Percentiles rank a stretch among this genome's conserved stretches.
phyloP scores from a whole-genome alignment of 1,140 invertebrate species.

The Sinonovacula constricta region DNA sequence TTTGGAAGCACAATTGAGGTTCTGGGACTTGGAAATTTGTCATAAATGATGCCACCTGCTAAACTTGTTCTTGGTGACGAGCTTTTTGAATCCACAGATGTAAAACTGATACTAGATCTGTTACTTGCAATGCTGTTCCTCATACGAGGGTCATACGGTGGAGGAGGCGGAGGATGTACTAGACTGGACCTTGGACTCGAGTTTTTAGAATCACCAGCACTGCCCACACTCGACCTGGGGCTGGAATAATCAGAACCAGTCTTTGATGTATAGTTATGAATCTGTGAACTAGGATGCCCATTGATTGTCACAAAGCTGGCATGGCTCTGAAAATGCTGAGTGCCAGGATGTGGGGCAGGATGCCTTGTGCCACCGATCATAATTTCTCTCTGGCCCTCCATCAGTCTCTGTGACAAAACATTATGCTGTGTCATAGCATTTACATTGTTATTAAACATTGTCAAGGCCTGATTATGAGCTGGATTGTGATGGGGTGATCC shows the following conservation, averaged over 20 bases:
- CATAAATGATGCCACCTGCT: conserved; percentile 71
- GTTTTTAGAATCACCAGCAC: conserved; percentile 82
- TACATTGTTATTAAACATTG: conserved; percentile 39
- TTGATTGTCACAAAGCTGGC: conserved; percentile 41
- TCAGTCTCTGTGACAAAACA: conserved; percentile 23
- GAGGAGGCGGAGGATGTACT: conserved; percentile 67
- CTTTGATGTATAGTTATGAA: conserved; percentile 37
- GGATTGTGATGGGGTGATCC: conserved; percentile 12
- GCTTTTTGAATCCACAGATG: conserved; percentile 79
- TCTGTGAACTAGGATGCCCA: conserved; percentile 44
- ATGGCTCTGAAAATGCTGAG: conserved; percentile 35
- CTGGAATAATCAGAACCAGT: conserved; percentile 79
- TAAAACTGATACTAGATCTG: conserved; percentile 80
- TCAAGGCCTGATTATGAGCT: conserved; percentile 20
- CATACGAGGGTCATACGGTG: conserved; percentile 73
- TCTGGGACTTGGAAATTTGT: conserved; percentile 70
- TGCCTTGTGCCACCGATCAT: conserved; percentile 48
- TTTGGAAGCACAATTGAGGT: conserved; percentile 59
- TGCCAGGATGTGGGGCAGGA: conserved; percentile 52
- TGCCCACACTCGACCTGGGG: conserved; percentile 82
- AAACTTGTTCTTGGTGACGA: conserved; percentile 80
- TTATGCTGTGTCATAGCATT: conserved; percentile 20
- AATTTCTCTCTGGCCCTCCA: conserved; percentile 27
- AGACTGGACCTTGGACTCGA: conserved; percentile 82
- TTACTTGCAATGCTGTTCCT: conserved; percentile 79